Evolutionary conservation across 2,797 vertebrate species (phyloP).

Genomic region (Centropyge bicolor): DNA sequence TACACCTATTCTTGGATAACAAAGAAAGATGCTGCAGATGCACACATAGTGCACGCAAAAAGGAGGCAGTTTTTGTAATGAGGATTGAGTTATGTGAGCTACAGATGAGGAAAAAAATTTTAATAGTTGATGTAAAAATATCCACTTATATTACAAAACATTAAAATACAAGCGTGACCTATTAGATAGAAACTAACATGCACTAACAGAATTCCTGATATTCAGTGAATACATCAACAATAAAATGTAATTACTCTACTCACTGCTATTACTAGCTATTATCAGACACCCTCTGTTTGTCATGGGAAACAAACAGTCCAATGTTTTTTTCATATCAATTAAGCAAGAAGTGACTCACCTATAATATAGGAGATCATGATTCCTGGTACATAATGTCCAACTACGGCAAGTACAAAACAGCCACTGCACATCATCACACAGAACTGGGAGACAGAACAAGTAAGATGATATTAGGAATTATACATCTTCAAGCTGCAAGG

Average conservation of each 20-base stretch:
- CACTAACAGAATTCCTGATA: background rate
- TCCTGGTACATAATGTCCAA: constrained; percentile 98
- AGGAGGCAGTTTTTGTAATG: background rate
- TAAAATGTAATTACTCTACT: background rate
- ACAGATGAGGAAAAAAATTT: background rate
- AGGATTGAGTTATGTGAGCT: background rate
- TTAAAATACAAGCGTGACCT: background rate
- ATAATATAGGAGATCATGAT: constrained; percentile 99
- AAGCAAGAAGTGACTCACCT: constrained; percentile 83
- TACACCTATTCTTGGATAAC: background rate
- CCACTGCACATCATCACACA: constrained; percentile 92
- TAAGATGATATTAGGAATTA: background rate
- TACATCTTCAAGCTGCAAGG: background rate
- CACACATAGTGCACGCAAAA: background rate
- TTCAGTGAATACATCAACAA: background rate
- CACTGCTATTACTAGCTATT: background rate
- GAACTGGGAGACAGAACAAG: constrained; percentile 86
- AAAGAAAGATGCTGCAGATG: background rate
- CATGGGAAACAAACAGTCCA: background rate
- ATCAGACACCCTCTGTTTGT: constrained; percentile 15
- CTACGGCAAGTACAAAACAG: constrained; percentile 89
- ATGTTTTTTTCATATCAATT: background rate
- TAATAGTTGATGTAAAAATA: background rate
- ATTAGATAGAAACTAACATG: background rate
- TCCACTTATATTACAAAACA: background rate